Evolutionary conservation across 2,113 vertebrate species (phyloP), one percentile per base, ranked within the genome.

Genomic region (Vanacampus margaritifer): DNA sequence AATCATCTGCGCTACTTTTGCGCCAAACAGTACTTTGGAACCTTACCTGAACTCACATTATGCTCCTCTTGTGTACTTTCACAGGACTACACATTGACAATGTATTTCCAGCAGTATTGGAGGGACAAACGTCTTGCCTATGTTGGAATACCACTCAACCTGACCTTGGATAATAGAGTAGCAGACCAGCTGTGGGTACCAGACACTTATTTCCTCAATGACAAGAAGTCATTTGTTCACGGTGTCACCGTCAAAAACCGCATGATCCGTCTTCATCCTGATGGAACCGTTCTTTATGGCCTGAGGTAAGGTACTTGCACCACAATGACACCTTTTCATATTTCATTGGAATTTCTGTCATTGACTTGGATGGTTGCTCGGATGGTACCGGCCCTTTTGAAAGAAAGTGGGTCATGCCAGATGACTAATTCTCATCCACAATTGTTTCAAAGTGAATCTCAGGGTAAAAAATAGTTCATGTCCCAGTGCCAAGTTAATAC

Each of bases 71-170:
- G 32, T 75, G 59, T 87, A 41, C 66, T 12, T 79, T 65, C 1
- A 17, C 72, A 98, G 96, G 96, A 98, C 89, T 98, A 98, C 75
- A 98, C 96, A 5, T 80, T 98, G 91, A 97, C 96, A 51, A 98
- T 97, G 96, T 98, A 98, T 84, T 97, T 98, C 86, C 96, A 97
- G 57, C 96, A 98, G 74, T 97, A 97, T 79, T 98, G 96, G 96
- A 92, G 96, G 88, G 96, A 98, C 87, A 97, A 97, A 82, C 94
- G 96, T 65, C 90, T 98, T 14, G 94, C 95, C 65, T 98, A 98
- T 0, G 81, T 94, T 50, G 96, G 95, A 66, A 98, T 98, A 65
- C 95, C 96, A 62, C 93, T 97, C 69, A 97, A 98, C 88, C 88
- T 98, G 79, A 98, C 96, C 0, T 91, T 98, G 68, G 96, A 98